Evolutionary conservation across 1,140 invertebrate species (phyloP).

Genomic region (Pachypeltis micranthus): DNA sequence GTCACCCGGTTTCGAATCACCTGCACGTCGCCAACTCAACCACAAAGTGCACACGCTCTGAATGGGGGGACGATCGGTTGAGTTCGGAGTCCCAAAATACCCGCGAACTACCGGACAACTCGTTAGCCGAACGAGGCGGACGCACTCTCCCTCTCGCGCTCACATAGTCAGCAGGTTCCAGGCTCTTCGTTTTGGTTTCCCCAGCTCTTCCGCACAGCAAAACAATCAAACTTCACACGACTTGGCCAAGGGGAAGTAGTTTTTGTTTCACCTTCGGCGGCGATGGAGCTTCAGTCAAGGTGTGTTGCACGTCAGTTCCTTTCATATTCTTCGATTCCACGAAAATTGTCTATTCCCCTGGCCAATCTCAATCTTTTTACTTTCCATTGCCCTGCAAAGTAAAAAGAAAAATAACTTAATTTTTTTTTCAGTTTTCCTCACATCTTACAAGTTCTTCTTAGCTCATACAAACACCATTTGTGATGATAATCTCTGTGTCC

Average conservation of each 20-base stretch:
- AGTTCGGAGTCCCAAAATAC: not conserved
- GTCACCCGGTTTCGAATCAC: not conserved
- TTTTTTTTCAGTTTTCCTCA: not conserved
- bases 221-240: not conserved
- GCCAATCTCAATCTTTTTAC: no score
- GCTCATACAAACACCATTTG: not conserved
- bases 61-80: not conserved
- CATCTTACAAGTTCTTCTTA: not conserved
- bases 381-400: no score
- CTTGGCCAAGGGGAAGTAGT: not conserved
- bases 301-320: no score
- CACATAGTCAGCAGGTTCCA: not conserved
- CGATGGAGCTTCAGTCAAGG: constrained; percentile 4
- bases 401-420: no score
- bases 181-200: not conserved
- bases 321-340: no score
- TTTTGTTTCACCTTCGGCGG: not conserved
- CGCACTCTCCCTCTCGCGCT: not conserved
- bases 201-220: not conserved
- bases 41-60: no score
- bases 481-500: no score
- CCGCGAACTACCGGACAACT: not conserved
- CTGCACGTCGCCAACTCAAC: not conserved
- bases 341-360: no score
- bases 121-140: no score